These are phyloP conservation scores for Oegoconia quadripuncta DNA, from an alignment of 2,888 invertebrate genomes.

Conservation along the genomic window DNA sequence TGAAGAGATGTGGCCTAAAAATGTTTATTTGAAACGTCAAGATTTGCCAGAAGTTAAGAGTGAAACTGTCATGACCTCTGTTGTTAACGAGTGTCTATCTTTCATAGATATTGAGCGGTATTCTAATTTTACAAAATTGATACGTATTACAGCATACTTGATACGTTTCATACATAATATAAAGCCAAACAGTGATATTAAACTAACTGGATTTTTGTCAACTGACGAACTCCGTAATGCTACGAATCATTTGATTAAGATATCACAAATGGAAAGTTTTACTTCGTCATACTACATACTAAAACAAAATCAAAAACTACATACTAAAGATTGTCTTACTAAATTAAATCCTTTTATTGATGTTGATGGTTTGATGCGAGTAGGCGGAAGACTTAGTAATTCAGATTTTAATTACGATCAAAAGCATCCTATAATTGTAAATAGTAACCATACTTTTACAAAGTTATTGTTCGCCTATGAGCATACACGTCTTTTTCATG, in stretches of 20 bases:
- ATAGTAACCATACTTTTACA: not conserved
- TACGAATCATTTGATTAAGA: conserved; percentile 13
- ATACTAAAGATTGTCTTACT: conserved; percentile 11
- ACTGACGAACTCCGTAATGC: conserved; percentile 11
- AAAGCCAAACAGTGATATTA: not conserved
- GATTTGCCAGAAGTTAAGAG: conserved; percentile 7
- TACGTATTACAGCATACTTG: conserved; percentile 16
- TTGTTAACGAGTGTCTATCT: not conserved
- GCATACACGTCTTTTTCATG: not conserved
- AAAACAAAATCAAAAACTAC: conserved; percentile 9
- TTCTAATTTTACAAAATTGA: conserved; percentile 14
- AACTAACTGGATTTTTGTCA: not conserved
- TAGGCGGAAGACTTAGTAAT: conserved; percentile 27
- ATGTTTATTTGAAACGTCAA: not conserved
- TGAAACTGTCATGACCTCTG: not conserved
- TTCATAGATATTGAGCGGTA: conserved; percentile 15
- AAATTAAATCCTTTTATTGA: conserved; percentile 24
- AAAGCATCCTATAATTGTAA: conserved; percentile 30
- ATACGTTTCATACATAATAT: conserved; percentile 18
- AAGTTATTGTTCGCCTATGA: not conserved
- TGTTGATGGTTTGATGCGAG: conserved; percentile 19
- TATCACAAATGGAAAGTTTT: conserved; percentile 21
- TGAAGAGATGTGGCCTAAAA: conserved; percentile 5
- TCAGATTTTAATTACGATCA: conserved; percentile 20
- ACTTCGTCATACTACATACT: conserved; percentile 18